phyloP scores from a whole-genome alignment of 2,888 invertebrate genomes.

The Pristionchus maxplancki region DNA sequence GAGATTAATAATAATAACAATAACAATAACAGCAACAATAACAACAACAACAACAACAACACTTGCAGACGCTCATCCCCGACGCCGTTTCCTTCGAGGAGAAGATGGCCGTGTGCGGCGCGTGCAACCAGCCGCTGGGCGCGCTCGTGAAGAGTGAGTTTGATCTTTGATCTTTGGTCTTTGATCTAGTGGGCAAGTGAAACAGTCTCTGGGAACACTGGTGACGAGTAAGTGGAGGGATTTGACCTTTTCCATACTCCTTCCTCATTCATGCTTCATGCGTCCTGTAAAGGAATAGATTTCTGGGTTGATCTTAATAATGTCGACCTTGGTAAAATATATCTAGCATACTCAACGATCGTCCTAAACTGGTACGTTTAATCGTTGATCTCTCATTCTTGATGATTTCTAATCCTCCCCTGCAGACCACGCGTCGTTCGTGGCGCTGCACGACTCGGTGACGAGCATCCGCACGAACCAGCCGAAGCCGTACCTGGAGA shows the following conservation, averaged over 20 bases:
- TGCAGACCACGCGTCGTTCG: constrained; percentile 27
- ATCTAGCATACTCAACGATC: not conserved
- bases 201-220: constrained; percentile 55
- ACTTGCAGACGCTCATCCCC: constrained; percentile 52
- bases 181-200: constrained; percentile 50
- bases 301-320: not conserved
- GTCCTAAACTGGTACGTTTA: not conserved
- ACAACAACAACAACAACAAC: no score
- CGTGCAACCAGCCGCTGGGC: constrained; percentile 59
- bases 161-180: not conserved
- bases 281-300: not conserved
- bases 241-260: not conserved
- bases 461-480: constrained; percentile 38
- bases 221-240: constrained; percentile 50
- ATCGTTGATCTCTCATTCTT: not conserved
- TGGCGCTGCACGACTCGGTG: constrained; percentile 31
- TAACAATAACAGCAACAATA: no score
- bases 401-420: not conserved
- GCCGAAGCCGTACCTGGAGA: constrained; percentile 39
- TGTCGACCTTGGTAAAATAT: not conserved
- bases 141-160: constrained; percentile 57
- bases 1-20: no score
- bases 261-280: not conserved
- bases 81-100: constrained; percentile 53
- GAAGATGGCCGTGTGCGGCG: constrained; percentile 58